A percentile compares a stretch with the other conserved stretches of the same genome.
These are phyloP conservation scores for Norana najaformis DNA, from an alignment of 2,888 invertebrate species.

Conservation along the genomic window DNA sequence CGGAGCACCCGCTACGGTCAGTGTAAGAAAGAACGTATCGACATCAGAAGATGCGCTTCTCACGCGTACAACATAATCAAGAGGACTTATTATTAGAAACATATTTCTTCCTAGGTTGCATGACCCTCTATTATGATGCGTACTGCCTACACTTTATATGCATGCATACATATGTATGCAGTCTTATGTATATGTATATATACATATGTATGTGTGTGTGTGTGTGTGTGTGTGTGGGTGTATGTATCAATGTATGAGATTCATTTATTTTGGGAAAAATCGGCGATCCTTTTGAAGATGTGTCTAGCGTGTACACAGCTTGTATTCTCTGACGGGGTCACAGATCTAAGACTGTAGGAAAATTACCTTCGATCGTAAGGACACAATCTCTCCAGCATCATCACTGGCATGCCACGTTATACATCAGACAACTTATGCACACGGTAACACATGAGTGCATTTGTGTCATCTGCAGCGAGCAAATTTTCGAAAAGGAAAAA, in stretches of 20 bases:
- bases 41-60: not conserved
- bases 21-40: not conserved
- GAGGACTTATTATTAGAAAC: conserved; percentile 8
- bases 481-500: too few species aligned
- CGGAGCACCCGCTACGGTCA: not conserved
- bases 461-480: too few species aligned
- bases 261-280: not conserved
- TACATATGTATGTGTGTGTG: not conserved
- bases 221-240: not conserved
- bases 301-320: not conserved
- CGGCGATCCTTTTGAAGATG: not conserved
- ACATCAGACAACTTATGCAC: not conserved
- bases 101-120: not conserved
- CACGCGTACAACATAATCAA: not conserved
- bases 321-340: not conserved
- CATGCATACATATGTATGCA: too few species aligned
- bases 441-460: too few species aligned
- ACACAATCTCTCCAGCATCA: not conserved
- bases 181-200: too few species aligned
- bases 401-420: not conserved
- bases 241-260: not conserved
- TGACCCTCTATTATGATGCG: too few species aligned
- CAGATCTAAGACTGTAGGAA: not conserved
- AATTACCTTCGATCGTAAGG: not conserved
- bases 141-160: too few species aligned